A percentile compares a stretch with the other conserved stretches of the same genome.
Conservation (phyloP, 1,140 invertebrate genomes). For the Trichonephila clavata region DNA sequence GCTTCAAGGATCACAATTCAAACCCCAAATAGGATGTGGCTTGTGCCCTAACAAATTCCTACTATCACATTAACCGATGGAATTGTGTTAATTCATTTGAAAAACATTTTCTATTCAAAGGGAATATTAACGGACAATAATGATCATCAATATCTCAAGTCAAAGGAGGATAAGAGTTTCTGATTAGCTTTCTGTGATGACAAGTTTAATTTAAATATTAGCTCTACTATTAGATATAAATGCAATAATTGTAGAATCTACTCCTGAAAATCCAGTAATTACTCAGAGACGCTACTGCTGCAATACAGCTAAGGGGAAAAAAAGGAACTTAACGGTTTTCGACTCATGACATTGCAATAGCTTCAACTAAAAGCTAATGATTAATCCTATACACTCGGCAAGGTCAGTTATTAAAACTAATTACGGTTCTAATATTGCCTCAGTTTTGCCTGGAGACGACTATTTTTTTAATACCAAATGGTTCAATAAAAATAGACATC, state of each 20-base stretch:
- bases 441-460: neutral
- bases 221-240: neutral
- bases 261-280: neutral
- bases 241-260: neutral
- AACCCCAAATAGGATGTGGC: neutral
- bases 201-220: neutral
- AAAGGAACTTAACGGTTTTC: neutral
- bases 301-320: neutral
- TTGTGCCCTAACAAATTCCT: neutral
- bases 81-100: neutral
- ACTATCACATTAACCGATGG: neutral
- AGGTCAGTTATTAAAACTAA: neutral
- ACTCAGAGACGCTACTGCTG: neutral
- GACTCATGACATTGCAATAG: neutral
- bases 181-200: neutral
- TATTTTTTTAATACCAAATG: neutral
- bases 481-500: neutral
- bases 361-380: neutral
- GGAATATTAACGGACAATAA: neutral
- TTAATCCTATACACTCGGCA: neutral
- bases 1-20: too few species aligned
- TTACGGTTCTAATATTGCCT: constrained; percentile 1
- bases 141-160: neutral
- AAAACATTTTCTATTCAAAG: neutral
- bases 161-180: neutral